phyloP scores from a whole-genome alignment of 37 sponge, comb jelly and placozoan species.

The Cladorhizidae sp. region DNA sequence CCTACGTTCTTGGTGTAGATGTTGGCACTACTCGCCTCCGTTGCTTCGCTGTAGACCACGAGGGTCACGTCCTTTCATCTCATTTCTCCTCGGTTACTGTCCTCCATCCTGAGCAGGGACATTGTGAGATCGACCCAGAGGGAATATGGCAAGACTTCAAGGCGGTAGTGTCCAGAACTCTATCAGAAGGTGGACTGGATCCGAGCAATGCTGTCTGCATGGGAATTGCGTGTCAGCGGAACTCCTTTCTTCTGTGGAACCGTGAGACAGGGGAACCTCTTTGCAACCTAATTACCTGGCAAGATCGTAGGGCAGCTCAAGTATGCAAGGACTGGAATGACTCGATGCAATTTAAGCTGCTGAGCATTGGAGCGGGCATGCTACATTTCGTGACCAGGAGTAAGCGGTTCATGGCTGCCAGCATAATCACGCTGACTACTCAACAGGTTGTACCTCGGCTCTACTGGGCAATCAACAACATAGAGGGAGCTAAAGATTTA shows the following conservation, averaged over 20 bases:
- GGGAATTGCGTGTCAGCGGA: conserved; percentile 88
- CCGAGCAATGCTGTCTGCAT: conserved; percentile 59
- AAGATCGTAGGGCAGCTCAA: conserved; percentile 76
- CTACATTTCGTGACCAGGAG: conserved; percentile 67
- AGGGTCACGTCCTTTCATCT: conserved; percentile 46
- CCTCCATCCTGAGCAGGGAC: conserved; percentile 67
- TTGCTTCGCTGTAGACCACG: conserved; percentile 70
- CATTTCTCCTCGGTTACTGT: conserved; percentile 41
- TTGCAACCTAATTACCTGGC: conserved; percentile 95
- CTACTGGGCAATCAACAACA: conserved; percentile 82
- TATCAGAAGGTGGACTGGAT: conserved; percentile 44
- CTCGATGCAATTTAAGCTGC: conserved; percentile 61
- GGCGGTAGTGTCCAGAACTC: conserved; percentile 28
- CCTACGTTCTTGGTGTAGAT: conserved; percentile 81
- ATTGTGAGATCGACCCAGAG: conserved; percentile 87
- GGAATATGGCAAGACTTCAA: conserved; percentile 76
- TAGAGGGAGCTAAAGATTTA: conserved; percentile 55
- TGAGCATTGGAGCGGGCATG: conserved; percentile 55
- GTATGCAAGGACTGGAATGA: conserved; percentile 79
- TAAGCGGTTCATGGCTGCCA: conserved; percentile 76
- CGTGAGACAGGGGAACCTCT: conserved; percentile 82
- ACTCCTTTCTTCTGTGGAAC: conserved; percentile 88
- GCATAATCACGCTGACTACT: conserved; percentile 59
- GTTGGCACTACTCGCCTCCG: conserved; percentile 84
- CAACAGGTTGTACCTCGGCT: conserved; percentile 72